These are phyloP conservation scores for Ecdyonurus torrentis DNA, from an alignment of 2,888 invertebrate species.

Conservation along the genomic window DNA sequence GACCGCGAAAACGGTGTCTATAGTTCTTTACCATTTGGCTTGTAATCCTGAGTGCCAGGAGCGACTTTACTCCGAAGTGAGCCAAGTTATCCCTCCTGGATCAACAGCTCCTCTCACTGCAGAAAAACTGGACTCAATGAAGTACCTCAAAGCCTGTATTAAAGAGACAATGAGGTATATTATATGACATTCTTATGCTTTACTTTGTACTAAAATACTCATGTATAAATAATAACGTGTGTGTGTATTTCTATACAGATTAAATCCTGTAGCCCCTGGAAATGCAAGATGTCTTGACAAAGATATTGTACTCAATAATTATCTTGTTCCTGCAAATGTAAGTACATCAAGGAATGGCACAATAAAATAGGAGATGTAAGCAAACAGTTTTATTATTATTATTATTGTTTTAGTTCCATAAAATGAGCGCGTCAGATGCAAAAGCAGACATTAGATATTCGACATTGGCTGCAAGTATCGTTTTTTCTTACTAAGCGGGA, in stretches of 20 bases:
- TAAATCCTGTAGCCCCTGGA: constrained; percentile 25
- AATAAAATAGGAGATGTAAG: too few relatives aligned
- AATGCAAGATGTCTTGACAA: constrained; percentile 27
- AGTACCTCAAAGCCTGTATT: constrained; percentile 36
- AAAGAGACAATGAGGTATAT: constrained; percentile 53
- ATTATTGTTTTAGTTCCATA: too few relatives aligned
- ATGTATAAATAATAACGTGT: too few relatives aligned
- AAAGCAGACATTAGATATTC: too few relatives aligned
- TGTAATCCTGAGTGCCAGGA: constrained; percentile 17
- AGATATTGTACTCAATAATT: constrained; percentile 29
- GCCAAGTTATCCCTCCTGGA: neutral
- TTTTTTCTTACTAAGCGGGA: too few relatives aligned
- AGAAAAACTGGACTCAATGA: constrained; percentile 41
- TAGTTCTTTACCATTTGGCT: constrained; percentile 21
- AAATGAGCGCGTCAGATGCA: too few relatives aligned
- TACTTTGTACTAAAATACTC: too few relatives aligned
- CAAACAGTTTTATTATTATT: too few relatives aligned
- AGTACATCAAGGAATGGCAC: too few relatives aligned
- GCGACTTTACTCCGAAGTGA: neutral
- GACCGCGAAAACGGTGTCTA: constrained; percentile 18
- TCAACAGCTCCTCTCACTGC: constrained; percentile 29
- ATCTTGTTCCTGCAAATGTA: constrained; percentile 26
- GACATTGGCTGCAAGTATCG: too few relatives aligned
- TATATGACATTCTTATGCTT: too few relatives aligned
- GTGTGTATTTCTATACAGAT: too few relatives aligned